These are phyloP conservation scores for Bicyclus anynana DNA, from an alignment of 1,140 invertebrate species.

Conservation along the genomic window DNA sequence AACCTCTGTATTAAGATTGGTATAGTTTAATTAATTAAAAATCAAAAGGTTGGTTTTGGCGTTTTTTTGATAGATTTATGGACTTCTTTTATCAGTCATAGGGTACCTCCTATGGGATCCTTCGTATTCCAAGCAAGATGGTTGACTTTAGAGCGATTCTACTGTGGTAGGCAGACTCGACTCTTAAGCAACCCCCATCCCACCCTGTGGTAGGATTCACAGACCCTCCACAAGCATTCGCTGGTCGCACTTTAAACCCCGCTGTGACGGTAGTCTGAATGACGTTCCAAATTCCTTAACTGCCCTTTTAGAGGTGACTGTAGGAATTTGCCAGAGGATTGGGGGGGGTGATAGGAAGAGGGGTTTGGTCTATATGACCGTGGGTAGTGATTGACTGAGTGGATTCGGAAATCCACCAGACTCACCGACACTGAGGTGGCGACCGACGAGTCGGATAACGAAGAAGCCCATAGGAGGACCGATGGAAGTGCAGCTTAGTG, in stretches of 20 bases:
- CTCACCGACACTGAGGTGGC: not conserved
- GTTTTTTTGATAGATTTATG: not conserved
- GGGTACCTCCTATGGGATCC: conserved; percentile 5
- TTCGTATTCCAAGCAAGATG: conserved; percentile 1
- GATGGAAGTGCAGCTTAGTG: not conserved
- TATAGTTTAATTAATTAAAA: no score
- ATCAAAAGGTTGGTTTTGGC: not conserved
- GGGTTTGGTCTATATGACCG: not conserved
- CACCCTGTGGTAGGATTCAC: not conserved
- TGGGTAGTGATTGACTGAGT: not conserved
- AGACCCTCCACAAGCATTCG: not conserved
- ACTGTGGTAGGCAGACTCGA: not conserved
- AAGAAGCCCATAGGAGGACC: conserved; percentile 4
- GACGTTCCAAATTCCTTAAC: not conserved
- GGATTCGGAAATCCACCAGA: not conserved
- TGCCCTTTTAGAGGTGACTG: not conserved
- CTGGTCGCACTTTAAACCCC: not conserved
- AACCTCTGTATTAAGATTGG: no score
- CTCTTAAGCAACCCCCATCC: not conserved
- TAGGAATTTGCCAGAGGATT: not conserved
- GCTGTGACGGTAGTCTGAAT: not conserved
- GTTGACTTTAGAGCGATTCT: not conserved
- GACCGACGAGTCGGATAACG: conserved; percentile 1
- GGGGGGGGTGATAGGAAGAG: not conserved
- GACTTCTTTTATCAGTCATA: not conserved